Conservation (phyloP, 2,888 invertebrate genomes). For the Melikaiella ostensackeni region DNA sequence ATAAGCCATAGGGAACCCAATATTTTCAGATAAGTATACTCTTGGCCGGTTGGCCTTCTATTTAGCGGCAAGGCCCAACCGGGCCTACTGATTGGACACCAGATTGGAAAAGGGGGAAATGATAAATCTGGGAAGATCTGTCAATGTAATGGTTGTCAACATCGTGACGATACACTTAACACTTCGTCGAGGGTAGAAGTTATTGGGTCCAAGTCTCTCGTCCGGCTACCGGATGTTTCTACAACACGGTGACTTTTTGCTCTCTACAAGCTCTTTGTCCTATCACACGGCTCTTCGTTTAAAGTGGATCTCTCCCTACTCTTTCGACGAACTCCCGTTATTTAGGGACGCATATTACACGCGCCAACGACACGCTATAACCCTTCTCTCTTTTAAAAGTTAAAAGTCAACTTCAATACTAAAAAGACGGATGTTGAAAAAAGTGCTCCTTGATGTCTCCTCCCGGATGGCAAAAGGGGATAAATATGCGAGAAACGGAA, state of each 20-base stretch:
- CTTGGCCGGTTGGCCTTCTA: too few relatives aligned
- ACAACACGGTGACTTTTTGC: conserved; percentile 27
- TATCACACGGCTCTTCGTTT: conserved; percentile 29
- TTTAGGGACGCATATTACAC: conserved; percentile 35
- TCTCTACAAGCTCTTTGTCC: conserved; percentile 24
- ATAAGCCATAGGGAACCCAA: too few relatives aligned
- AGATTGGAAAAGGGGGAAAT: neutral
- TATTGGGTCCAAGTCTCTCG: conserved; percentile 26
- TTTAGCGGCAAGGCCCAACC: too few relatives aligned
- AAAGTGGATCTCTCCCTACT: conserved; percentile 35
- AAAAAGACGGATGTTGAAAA: conserved; percentile 10
- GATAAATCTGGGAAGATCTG: conserved; percentile 7
- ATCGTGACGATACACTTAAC: conserved; percentile 25
- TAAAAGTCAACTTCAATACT: conserved; percentile 12
- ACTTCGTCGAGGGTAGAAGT: conserved; percentile 5
- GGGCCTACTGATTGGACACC: neutral
- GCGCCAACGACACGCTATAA: conserved; percentile 19
- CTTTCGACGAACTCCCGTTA: conserved; percentile 34
- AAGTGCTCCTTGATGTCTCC: neutral
- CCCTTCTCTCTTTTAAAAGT: neutral
- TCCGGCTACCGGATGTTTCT: conserved; percentile 36
- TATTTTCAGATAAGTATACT: too few relatives aligned
- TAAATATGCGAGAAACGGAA: neutral
- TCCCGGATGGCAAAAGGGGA: neutral
- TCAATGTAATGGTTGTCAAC: conserved; percentile 33